A percentile compares a stretch with the other conserved stretches of the same genome.
Evolutionary conservation across 2,888 invertebrate genomes (phyloP).

Genomic region (Linnaemya tessellans): DNA sequence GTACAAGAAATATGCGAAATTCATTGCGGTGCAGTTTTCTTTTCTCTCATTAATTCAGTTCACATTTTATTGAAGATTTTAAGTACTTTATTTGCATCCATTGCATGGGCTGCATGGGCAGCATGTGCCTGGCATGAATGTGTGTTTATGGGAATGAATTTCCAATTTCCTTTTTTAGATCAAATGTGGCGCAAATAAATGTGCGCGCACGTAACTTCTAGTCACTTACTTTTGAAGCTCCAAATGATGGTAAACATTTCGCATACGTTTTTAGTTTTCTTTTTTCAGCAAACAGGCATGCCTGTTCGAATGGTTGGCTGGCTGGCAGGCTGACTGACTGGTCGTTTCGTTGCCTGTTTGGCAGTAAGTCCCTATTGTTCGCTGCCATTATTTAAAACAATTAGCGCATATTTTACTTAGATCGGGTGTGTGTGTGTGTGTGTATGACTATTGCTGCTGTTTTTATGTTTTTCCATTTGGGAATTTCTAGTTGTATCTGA

Average conservation of each 20-base stretch:
- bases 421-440: slow-evolving; percentile 4
- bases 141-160: slow-evolving; percentile 32
- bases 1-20: neutral
- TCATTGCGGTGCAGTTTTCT: slow-evolving; percentile 10
- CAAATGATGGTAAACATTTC: slow-evolving; percentile 43
- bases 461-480: slow-evolving; percentile 48
- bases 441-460: slow-evolving; percentile 38
- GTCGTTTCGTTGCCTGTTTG: neutral
- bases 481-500: slow-evolving; percentile 60
- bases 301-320: neutral
- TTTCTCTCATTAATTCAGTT: slow-evolving; percentile 61
- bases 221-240: slow-evolving; percentile 50
- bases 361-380: slow-evolving; percentile 19
- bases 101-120: neutral
- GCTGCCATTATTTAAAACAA: slow-evolving; percentile 75
- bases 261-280: neutral
- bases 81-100: slow-evolving; percentile 57
- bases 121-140: neutral
- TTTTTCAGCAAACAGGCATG: slow-evolving; percentile 20
- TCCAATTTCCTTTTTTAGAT: slow-evolving; percentile 62
- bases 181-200: slow-evolving; percentile 45
- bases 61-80: slow-evolving; percentile 62
- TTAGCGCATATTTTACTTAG: slow-evolving; percentile 73
- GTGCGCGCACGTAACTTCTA: slow-evolving; percentile 41
- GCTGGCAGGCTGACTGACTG: neutral